Conservation (phyloP, 64 coral and sea anemone genomes). For the Acropora yongei region DNA sequence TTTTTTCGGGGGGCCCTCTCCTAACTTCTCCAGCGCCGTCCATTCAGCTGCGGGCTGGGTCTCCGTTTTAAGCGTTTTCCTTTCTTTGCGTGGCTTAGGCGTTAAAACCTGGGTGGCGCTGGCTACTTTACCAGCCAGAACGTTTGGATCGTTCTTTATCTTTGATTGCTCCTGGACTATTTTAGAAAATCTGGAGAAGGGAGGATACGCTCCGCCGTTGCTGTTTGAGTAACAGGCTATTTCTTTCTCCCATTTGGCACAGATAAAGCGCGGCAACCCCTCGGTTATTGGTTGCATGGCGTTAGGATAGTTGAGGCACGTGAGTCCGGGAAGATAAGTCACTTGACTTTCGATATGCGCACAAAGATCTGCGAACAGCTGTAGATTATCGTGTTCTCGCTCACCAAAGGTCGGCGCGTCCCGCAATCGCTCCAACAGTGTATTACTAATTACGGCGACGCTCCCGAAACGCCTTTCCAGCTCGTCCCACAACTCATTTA, state of each 20-base stretch:
- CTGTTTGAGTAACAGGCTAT: not conserved
- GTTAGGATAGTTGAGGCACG: not conserved
- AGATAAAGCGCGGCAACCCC: too few species aligned
- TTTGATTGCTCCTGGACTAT: conserved; percentile 34
- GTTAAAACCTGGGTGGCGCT: not conserved
- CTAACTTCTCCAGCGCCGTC: not conserved
- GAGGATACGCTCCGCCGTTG: not conserved
- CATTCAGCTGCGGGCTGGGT: not conserved
- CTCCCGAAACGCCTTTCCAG: conserved; percentile 63
- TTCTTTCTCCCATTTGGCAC: not conserved
- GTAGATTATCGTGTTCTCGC: conserved; percentile 45
- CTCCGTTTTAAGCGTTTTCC: not conserved
- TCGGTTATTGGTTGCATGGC: not conserved
- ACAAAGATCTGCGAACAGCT: conserved; percentile 4
- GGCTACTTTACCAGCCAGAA: conserved; percentile 18
- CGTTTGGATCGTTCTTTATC: conserved; percentile 58
- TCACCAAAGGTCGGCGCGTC: conserved; percentile 7
- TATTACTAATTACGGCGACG: conserved; percentile 15
- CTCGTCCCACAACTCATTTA: conserved; percentile 47
- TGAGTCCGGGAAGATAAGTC: not conserved
- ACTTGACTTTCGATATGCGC: conserved; percentile 8
- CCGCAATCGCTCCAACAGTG: conserved; percentile 14
- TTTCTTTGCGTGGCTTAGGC: too few species aligned
- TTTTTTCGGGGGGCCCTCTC: not conserved
- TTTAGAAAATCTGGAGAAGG: not conserved